phyloP scores from a whole-genome alignment of 2,888 invertebrate genomes.

The Malachius bipustulatus region DNA sequence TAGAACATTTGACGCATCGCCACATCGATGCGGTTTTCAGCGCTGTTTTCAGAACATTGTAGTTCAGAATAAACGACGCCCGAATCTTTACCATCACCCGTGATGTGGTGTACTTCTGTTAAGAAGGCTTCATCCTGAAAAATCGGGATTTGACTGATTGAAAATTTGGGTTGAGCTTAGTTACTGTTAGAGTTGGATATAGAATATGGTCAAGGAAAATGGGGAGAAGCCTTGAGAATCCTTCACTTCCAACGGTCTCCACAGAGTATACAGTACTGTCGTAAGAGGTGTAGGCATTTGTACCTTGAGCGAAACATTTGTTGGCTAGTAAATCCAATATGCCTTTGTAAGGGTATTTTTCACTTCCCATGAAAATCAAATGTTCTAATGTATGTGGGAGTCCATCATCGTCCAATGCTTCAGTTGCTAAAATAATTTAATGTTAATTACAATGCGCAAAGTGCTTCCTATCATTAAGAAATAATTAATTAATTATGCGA shows the following conservation, averaged over 20 bases:
- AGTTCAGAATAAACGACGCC: slow-evolving; percentile 96
- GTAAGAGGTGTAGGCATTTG: slow-evolving; percentile 80
- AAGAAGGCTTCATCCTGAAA: slow-evolving; percentile 63
- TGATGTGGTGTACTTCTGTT: slow-evolving; percentile 88
- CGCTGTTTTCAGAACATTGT: slow-evolving; percentile 76
- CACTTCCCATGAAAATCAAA: slow-evolving; percentile 80
- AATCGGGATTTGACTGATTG: too few relatives aligned
- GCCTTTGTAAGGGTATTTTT: slow-evolving; percentile 85
- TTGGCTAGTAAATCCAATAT: slow-evolving; percentile 80
- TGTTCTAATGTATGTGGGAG: slow-evolving; percentile 88
- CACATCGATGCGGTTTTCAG: slow-evolving; percentile 56
- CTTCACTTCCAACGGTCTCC: slow-evolving; percentile 75
- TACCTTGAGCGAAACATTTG: slow-evolving; percentile 80
- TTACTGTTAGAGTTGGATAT: slow-evolving; percentile 64
- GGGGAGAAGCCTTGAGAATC: slow-evolving; percentile 75
- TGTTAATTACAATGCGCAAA: too few relatives aligned
- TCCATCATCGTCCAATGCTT: slow-evolving; percentile 85
- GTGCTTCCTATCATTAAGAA: too few relatives aligned
- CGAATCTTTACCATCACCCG: slow-evolving; percentile 76
- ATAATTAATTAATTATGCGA: too few relatives aligned
- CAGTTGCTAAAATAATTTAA: slow-evolving; percentile 76
- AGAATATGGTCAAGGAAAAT: slow-evolving; percentile 86
- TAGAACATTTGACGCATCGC: slow-evolving; percentile 60
- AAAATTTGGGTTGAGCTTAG: too few relatives aligned
- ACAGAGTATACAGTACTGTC: slow-evolving; percentile 88